Evolutionary conservation across 2,888 invertebrate genomes (phyloP).

Genomic region (Geophilus truncorum): DNA sequence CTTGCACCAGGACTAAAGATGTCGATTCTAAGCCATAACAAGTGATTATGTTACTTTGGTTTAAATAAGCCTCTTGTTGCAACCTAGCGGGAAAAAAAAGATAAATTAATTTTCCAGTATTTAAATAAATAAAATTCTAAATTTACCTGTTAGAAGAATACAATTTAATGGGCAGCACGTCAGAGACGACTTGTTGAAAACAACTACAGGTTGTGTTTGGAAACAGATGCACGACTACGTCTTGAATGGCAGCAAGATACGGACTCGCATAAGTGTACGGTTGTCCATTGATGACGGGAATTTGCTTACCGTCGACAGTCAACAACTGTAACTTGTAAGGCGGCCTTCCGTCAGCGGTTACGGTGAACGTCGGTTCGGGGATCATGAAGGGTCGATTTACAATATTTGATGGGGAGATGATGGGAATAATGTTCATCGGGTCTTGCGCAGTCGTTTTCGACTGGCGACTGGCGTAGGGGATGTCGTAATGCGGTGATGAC

Average conservation of each 20-base stretch:
- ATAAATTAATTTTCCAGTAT: conserved; percentile 20
- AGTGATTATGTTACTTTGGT: conserved; percentile 57
- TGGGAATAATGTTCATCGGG: conserved; percentile 52
- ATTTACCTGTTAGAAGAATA: conserved; percentile 78
- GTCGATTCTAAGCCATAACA: conserved; percentile 52
- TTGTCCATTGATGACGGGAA: conserved; percentile 74
- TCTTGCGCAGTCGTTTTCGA: conserved; percentile 45
- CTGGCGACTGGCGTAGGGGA: conserved; percentile 38
- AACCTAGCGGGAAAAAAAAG: conserved; percentile 52
- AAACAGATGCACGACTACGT: conserved; percentile 74
- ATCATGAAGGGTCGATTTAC: conserved; percentile 33
- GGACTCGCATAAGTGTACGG: conserved; percentile 8
- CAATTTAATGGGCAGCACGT: conserved; percentile 71
- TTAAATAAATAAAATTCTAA: not conserved
- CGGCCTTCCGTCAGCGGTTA: not conserved
- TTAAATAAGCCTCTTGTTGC: conserved; percentile 61
- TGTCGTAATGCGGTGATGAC: not conserved
- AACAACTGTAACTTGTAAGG: conserved; percentile 66
- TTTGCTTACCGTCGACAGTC: conserved; percentile 70
- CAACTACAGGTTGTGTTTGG: conserved; percentile 67
- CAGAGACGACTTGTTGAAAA: conserved; percentile 69
- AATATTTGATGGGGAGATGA: not conserved
- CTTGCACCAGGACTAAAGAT: conserved; percentile 71
- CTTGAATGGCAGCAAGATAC: conserved; percentile 57
- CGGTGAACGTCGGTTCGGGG: conserved; percentile 42